Base-by-base conservation (phyloP, 2,888 invertebrate species). In the Torymus auratus region DNA sequence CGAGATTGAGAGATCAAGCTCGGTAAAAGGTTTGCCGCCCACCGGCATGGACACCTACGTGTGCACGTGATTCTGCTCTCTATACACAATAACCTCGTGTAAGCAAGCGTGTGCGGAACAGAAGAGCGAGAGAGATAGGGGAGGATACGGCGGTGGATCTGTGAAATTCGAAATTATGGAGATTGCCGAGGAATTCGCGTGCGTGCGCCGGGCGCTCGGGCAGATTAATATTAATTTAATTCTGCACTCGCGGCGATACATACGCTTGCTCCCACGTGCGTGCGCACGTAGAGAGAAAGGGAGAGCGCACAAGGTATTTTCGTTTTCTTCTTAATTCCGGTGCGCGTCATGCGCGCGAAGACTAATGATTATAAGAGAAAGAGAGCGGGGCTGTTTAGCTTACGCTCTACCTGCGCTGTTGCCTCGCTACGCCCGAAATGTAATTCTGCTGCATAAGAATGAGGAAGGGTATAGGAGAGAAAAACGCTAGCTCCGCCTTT, bases 131-230 rank as follows among this genome's bases (percentile, higher is more conserved):
- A 41, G 41, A 41, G 41, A 7, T n/a, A n/a, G 3, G 50, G 56
- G 73, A 56, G 70, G 17, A 74, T 74, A 41, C 61, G 13, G 55
- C 80, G 69, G 23, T 73, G 83, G 82, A 84, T 83, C 85, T 84
- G 84, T 85, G 84, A 86, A 87, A 87, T 86, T 86, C 84, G 85
- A 87, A 86, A 88, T 86, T 87, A 89, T 88, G 88, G 85, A 89
- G 86, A 89, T 89, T 86, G 85, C 85, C 41, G 15, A 7, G 50
- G 68, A 28, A 64, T 64, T n/a, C 61, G 20, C 58, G 41, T n/a
- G 55, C 15, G 13, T 65, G 65, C 5, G 55, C 15, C 20, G 15
- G 41, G 71, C 23, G 41, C 55, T 15, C 14, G 52, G 64, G 55
- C 53, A 41, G 67, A 75, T 80, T 80, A 75, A 80, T 88, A 89